Evolutionary conservation across 92 coral and sea anemone species (phyloP), one percentile per base, ranked within the genome.

Genomic region (Bergia sp.): DNA sequence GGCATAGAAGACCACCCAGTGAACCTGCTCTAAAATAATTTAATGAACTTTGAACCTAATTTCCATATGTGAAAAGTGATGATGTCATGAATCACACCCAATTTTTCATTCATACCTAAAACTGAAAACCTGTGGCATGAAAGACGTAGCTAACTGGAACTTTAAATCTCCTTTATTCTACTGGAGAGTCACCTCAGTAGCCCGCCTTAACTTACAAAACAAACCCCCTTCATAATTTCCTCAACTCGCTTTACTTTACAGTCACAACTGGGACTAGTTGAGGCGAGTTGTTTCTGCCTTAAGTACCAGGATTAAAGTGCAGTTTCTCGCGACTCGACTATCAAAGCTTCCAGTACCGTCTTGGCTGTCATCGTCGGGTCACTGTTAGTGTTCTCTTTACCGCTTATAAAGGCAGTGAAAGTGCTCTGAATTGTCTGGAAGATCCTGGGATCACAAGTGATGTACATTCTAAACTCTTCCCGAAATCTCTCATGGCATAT

Each of bases 401-500:
- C 21, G 79, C 79, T 84, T 5, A 39, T 55, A 45, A 84, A 72
- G 0, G 58, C 77, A 9, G 87, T 45, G 73, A 83, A 4, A 0
- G 87, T 84, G 23, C 79, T 84, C 37, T 84, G 87, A 53, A 93
- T 86, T 43, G 78, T 78, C 40, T 94, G 89, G 50, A 95, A 91
- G 16, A 95, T 82, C 40, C 76, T 77, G 13, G 83, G 92, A 53
- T 92, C 86, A 39, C 98, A 95, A n/a, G 91, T 90, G 41, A 94
- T 76, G 65, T 94, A 92, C 36, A 89, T 91, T 42, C 86, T 92
- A 67, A 97, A 97, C 77, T 97, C 97, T 38, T 96, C 98, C 73
- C 99, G 94, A 72, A 97, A 97, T 36, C 87, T 96, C 88, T 97
- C 99, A 79, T 97, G 96, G 69, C 99, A 97, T n/a, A 97, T 96